These are phyloP conservation scores for Vombatus ursinus DNA, from an alignment of 2,113 vertebrate genomes.

Conservation along the genomic window DNA sequence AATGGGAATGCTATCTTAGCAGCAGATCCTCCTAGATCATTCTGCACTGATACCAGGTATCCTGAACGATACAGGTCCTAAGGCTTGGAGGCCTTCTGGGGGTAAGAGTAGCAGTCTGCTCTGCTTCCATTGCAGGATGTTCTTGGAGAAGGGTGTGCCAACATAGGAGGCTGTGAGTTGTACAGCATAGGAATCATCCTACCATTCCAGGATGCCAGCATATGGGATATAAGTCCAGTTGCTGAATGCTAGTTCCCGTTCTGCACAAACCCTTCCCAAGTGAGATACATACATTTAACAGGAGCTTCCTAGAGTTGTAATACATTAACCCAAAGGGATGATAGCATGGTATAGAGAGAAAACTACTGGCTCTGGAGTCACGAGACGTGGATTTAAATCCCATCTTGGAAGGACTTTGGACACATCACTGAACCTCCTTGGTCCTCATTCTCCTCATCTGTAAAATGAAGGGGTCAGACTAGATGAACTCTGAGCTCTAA, in stretches of 20 bases:
- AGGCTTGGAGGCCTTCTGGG: not conserved
- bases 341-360: not conserved
- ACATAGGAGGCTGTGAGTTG: not conserved
- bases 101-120: not conserved
- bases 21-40: not conserved
- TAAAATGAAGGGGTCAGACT: not conserved
- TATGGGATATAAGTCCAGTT: not conserved
- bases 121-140: not conserved
- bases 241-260: not conserved
- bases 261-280: not conserved
- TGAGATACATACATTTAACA: not conserved
- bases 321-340: not conserved
- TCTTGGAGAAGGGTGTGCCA: not conserved
- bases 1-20: not conserved
- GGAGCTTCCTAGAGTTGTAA: not conserved
- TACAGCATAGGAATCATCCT: not conserved
- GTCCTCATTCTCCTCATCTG: not conserved
- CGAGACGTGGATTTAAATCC: not conserved
- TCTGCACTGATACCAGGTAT: not conserved
- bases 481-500: not conserved
- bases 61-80: not conserved
- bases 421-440: not conserved
- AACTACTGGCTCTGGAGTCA: not conserved
- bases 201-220: not conserved
- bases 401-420: not conserved